These are phyloP conservation scores for Syrrhaptes paradoxus DNA, from an alignment of 2,113 vertebrate genomes.

Conservation along the genomic window DNA sequence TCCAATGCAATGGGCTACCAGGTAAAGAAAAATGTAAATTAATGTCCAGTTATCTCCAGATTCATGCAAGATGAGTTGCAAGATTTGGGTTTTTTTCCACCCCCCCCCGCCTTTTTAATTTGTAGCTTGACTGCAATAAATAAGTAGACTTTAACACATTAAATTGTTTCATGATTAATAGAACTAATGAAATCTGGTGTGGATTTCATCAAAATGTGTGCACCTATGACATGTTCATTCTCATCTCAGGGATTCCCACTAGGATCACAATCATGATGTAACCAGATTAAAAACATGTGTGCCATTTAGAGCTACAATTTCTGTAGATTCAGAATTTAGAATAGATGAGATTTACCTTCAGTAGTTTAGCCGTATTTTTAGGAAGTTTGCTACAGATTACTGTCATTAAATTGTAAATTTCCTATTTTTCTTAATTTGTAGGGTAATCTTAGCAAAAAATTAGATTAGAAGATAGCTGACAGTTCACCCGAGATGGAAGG, in stretches of 20 bases:
- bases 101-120: background rate
- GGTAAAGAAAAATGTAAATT: background rate
- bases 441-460: background rate
- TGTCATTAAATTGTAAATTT: background rate
- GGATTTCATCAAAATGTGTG: background rate
- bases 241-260: background rate
- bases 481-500: background rate
- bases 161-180: background rate
- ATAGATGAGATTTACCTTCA: background rate
- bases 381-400: background rate
- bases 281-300: background rate
- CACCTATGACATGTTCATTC: background rate
- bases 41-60: background rate
- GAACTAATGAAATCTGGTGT: background rate
- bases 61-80: background rate
- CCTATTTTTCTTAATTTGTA: background rate
- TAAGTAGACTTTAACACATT: background rate
- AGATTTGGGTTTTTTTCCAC: background rate
- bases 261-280: background rate
- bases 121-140: background rate
- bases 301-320: background rate
- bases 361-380: background rate
- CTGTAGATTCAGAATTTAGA: background rate
- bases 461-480: background rate
- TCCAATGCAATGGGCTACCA: background rate